Evolutionary conservation across 2,888 invertebrate species (phyloP), one percentile per base, ranked within the genome.

Genomic region (Dysmachus trigonus): DNA sequence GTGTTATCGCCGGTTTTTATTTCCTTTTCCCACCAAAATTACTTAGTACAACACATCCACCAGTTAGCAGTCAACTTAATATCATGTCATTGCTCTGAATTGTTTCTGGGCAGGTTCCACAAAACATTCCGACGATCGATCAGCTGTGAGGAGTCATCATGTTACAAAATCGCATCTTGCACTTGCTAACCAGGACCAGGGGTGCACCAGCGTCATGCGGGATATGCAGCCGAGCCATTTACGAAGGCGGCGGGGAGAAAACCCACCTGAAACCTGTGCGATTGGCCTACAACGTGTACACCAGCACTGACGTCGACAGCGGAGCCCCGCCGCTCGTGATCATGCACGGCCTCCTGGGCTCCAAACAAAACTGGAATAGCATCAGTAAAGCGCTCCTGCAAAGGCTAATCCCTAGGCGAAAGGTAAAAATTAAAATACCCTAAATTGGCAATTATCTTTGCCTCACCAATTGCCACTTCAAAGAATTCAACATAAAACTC

Each of bases 341-440:
- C 79, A 94, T 96, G 90, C 98, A 98, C 90, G 98, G 98, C 0
- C 92, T 98, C 13, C 94, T 99, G 88, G 97, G 98, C 0, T 95
- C 95, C 0, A 98, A 97, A 90, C 95, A 93, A 86, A 98, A 98
- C 90, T 99, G 98, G 97, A 95, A 95, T 89, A 94, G 95, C 51
- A 92, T 98, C 18, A 92, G 94, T 87, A 86, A 77, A 0, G 38
- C 71, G 1, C 71, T 83, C 7, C 1, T 41, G n/a, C 22, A 83
- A 1, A 72, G 71, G 22, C 41, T 83, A 38, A 2, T 1, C 6
- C 83, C 83, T 5, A 38, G 30, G 38, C 31, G 83, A 18, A 82
- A 82, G 82, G 82, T 82, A 71, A 15, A n/a, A 22, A 72, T 31
- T n/a, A n/a, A n/a, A n/a, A n/a, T n/a, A n/a, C n/a, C n/a, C n/a